Base-by-base conservation (phyloP, 2,888 invertebrate species). In the Acholoe squamosa region DNA sequence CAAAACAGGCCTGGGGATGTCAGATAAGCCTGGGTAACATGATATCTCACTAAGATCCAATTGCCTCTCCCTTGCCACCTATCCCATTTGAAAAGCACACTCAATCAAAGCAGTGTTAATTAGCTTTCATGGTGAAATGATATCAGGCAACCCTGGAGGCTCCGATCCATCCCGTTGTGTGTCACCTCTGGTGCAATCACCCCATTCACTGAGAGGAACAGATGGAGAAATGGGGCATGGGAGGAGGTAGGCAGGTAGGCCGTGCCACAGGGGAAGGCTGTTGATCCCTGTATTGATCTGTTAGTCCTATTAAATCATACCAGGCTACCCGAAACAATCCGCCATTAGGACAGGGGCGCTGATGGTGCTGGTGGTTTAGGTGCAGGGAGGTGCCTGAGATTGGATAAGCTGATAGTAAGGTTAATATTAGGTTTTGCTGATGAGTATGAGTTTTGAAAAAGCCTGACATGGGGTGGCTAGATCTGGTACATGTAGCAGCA, bases 271-370 rank as follows among this genome's bases (percentile, higher is more conserved):
- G 31, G 71, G 28, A 1, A 61, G 61, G 61, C 61, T 71, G 71
- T 71, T 71, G 71, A 71, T 71, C 71, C 71, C 28, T 71, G 25
- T 71, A 71, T 71, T 28, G 71, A 71, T 71, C 71, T 16, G 28
- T n/a, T 28, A 71, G 71, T 14, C 28, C 28, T 71, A 71, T 71
- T 22, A 71, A 71, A 71, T 71, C 71, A 71, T 71, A 71, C 71
- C 61, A n/a, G n/a, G n/a, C 61, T 61, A 3, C 22, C 61, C 16
- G 31, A 71, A 71, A 71, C 71, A 71, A 28, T 28, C 14, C 71
- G 19, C 22, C 61, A n/a, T 61, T 19, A 61, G 22, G 61, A n/a
- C n/a, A 61, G 61, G 61, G 71, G 28, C 31, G 61, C 61, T 14
- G 61, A 22, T 19, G 14, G 61, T n/a, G 61, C 61, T 61, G n/a